Base-by-base conservation (phyloP, 2,797 vertebrate genomes). In the Sebastes minor region DNA sequence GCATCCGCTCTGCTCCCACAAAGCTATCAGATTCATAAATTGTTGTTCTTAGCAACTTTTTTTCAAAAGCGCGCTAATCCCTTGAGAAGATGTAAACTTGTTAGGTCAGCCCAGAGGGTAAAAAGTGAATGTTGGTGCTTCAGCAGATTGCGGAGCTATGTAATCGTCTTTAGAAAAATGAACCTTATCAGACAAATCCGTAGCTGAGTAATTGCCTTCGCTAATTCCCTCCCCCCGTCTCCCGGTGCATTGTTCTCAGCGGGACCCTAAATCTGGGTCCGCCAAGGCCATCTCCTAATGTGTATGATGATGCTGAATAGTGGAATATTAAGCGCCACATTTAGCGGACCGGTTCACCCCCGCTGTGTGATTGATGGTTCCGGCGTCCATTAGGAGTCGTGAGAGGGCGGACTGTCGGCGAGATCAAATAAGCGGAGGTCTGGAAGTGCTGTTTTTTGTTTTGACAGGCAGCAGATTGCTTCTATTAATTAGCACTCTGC, bases 201-300 rank as follows among this genome's bases (percentile, higher is more conserved):
- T 20, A 68, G 68, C 85, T 89, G 88, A 93, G 85, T 91, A 93
- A 95, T 92, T 93, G 88, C 88, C 76, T 92, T 84, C 57, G 65
- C 88, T 93, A 89, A 94, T 87, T 86, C 88, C 78, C 78, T 61
- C 69, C 76, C 81, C 73, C 76, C 38, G 46, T 76, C 69, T 90
- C 84, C 81, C 18, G 7, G 61, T 80, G 64, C 87, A 91, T 91
- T 94, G 90, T 94, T 94, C 91, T 93, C 93, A 89, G 88, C 80
- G 62, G 84, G 85, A 86, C 78, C 76, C 73, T 70, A 70, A 85
- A 84, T 88, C 76, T 25, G 60, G 71, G 83, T 87, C 74, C 8
- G 2, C 82, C 59, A 71, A 84, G 88, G 86, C 84, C 83, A 71
- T 63, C 63, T 71, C 82, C 81, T 89, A 87, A 91, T 89, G 84